Percentiles rank a stretch among this genome's conserved stretches.
Conservation (phyloP, 2,888 invertebrate species). For the Acleris emargana region DNA sequence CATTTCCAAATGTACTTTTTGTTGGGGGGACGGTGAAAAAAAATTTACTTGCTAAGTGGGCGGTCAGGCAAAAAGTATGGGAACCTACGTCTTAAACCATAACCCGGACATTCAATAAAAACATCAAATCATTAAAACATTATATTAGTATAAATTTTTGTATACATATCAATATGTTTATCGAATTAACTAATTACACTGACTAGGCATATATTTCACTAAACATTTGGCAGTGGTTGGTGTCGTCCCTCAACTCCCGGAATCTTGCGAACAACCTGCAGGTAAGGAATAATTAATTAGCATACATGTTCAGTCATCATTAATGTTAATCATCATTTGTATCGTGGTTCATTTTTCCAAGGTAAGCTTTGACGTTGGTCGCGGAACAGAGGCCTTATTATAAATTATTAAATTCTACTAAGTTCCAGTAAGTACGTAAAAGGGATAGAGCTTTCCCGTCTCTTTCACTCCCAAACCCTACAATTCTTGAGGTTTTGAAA, state of each 20-base stretch:
- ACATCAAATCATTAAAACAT: slow-evolving; percentile 75
- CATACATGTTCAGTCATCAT: background rate
- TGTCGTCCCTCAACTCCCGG: slow-evolving; percentile 75
- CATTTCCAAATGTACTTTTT: too few relatives aligned
- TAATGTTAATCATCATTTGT: too few relatives aligned
- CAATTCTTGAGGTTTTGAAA: too few relatives aligned
- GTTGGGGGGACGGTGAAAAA: too few relatives aligned
- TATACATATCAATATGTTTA: slow-evolving; percentile 80
- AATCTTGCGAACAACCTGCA: slow-evolving; percentile 80
- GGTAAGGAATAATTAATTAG: slow-evolving; percentile 42
- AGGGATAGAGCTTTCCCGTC: too few relatives aligned
- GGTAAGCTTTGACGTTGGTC: too few relatives aligned
- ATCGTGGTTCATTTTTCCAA: too few relatives aligned
- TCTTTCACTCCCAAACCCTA: too few relatives aligned
- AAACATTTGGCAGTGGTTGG: slow-evolving; percentile 61
- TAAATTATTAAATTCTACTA: too few relatives aligned
- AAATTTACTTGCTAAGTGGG: too few relatives aligned
- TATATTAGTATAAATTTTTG: slow-evolving; percentile 82
- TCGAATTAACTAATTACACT: slow-evolving; percentile 72
- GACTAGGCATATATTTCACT: slow-evolving; percentile 71
- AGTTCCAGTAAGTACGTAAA: too few relatives aligned
- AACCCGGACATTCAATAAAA: slow-evolving; percentile 47
- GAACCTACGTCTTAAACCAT: background rate
- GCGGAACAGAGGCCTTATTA: too few relatives aligned
- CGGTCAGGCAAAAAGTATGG: background rate